phyloP scores from a whole-genome alignment of 2,888 invertebrate genomes.

The Melinaea marsaeus region DNA sequence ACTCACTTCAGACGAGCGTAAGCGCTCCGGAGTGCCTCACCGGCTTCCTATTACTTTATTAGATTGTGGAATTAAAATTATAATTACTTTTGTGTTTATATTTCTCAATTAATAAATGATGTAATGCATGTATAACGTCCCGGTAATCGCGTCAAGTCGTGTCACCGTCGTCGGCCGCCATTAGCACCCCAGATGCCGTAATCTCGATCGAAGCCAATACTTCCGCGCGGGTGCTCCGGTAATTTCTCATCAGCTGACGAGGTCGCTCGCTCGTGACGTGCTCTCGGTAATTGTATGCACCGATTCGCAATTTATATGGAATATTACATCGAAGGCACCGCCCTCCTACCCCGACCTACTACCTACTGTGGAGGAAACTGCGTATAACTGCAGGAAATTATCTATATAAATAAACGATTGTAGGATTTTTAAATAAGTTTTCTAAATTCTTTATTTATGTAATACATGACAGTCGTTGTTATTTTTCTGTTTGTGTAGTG shows the following conservation, averaged over 20 bases:
- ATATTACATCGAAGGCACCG: constrained; percentile 11
- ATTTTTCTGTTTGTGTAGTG: too few species aligned
- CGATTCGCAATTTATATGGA: constrained; percentile 24
- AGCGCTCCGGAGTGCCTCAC: constrained; percentile 33
- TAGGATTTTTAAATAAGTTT: too few species aligned
- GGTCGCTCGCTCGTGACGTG: constrained; percentile 41
- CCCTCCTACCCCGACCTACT: neutral
- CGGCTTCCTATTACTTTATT: constrained; percentile 14
- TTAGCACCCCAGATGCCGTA: constrained; percentile 6
- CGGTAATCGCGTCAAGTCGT: too few species aligned
- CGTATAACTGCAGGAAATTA: neutral
- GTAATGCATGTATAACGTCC: neutral
- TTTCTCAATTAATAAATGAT: neutral
- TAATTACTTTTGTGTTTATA: constrained; percentile 8
- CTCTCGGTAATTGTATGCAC: constrained; percentile 33
- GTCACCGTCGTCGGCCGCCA: neutral
- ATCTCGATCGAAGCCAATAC: constrained; percentile 40
- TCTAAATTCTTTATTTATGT: too few species aligned
- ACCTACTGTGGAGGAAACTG: neutral
- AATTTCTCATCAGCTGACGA: constrained; percentile 64
- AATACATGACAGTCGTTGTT: too few species aligned
- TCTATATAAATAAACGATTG: too few species aligned
- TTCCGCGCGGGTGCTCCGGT: constrained; percentile 60
- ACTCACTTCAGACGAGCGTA: constrained; percentile 49
- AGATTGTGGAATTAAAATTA: constrained; percentile 9